Percentiles rank a stretch among this genome's conserved stretches.
These are phyloP conservation scores for Aromia moschata DNA, from an alignment of 2,888 invertebrate species.

Conservation along the genomic window DNA sequence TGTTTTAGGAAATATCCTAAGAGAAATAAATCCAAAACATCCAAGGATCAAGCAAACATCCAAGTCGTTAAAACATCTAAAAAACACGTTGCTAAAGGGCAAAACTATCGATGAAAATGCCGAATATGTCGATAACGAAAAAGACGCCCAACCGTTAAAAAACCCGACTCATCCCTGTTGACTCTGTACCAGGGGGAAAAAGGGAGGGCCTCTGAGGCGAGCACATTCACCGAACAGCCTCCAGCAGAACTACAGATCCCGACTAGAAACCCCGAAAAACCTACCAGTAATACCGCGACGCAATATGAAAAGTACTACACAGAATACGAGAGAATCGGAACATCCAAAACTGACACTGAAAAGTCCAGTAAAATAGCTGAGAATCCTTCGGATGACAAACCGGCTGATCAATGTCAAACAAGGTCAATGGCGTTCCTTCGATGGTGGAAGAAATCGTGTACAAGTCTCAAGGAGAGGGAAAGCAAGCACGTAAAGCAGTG, in stretches of 20 bases:
- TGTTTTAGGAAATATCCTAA: no score
- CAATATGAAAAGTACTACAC: no score
- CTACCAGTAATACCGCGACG: neutral
- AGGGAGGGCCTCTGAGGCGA: neutral
- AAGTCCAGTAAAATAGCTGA: neutral
- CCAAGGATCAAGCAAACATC: neutral
- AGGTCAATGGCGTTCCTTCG: conserved; percentile 12
- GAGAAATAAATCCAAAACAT: neutral
- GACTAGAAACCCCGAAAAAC: neutral
- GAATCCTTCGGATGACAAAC: neutral
- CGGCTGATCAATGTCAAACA: neutral
- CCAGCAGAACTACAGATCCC: no score
- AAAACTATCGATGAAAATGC: no score
- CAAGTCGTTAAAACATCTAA: neutral
- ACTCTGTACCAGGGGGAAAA: neutral
- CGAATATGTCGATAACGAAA: no score
- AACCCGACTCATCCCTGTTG: neutral
- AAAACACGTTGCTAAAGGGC: no score
- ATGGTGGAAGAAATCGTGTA: conserved; percentile 8
- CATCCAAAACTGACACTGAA: no score
- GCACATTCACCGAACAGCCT: no score
- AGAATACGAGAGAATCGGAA: no score
- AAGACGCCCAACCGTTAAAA: neutral
- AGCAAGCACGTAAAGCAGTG: conserved; percentile 2
- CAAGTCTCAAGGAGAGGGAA: conserved; percentile 1